These are phyloP conservation scores for Prunella strophiata DNA, from an alignment of 2,797 vertebrate species.

Conservation along the genomic window DNA sequence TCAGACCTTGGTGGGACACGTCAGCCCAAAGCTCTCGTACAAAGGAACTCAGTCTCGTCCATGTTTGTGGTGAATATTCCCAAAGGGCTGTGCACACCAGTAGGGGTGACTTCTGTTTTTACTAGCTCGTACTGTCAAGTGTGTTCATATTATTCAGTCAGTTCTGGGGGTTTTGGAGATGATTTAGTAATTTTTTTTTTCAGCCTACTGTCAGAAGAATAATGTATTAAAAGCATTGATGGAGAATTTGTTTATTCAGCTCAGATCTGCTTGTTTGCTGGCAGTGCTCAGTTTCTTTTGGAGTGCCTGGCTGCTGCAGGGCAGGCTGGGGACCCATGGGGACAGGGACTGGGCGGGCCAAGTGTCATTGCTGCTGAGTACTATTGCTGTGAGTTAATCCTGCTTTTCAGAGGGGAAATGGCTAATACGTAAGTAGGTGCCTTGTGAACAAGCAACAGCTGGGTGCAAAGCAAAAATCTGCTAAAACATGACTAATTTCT, in stretches of 20 bases:
- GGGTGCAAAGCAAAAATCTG: not conserved
- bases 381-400: not conserved
- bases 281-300: not conserved
- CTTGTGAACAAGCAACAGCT: slow-evolving; percentile 1
- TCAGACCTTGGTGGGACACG: not conserved
- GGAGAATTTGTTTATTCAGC: not conserved
- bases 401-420: not conserved
- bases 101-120: not conserved
- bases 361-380: not conserved
- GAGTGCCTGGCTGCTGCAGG: not conserved
- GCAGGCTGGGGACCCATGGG: not conserved
- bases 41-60: accelerated
- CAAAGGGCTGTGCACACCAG: not conserved
- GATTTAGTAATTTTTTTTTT: not conserved
- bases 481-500: not conserved
- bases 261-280: not conserved
- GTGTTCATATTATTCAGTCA: not conserved
- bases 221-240: not conserved
- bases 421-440: not conserved
- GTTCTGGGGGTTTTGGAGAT: not conserved
- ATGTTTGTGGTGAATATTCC: accelerated
- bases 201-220: not conserved
- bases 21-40: not conserved
- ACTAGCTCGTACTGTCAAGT: not conserved
- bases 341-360: not conserved